Percentiles rank a stretch among this genome's conserved stretches.
phyloP scores from a whole-genome alignment of 2,113 vertebrate genomes.

The Actinemys pallida region DNA sequence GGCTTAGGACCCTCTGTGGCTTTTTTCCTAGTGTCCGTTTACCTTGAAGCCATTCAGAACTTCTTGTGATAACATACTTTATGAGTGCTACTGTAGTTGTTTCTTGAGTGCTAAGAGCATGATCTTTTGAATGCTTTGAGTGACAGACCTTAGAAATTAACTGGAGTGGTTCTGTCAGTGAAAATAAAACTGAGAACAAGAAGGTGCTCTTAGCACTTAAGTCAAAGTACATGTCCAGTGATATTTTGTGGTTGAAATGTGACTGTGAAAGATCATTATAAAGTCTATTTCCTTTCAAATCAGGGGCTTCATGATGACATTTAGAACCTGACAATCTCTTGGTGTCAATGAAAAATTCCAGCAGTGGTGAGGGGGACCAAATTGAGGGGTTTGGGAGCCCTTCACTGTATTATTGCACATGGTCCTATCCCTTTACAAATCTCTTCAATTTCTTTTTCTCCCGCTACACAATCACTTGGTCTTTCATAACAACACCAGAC shows the following conservation, averaged over 20 bases:
- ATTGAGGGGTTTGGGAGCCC: not conserved
- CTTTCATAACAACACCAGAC: not conserved
- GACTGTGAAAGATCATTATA: constrained; percentile 16
- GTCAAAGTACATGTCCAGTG: constrained; percentile 7
- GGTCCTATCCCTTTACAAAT: not conserved
- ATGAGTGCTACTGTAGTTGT: constrained; percentile 1
- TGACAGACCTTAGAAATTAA: constrained; percentile 40
- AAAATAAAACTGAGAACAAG: constrained; percentile 46
- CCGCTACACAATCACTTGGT: not conserved
- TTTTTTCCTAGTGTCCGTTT: not conserved
- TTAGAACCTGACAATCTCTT: not conserved
- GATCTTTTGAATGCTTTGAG: constrained; percentile 24
- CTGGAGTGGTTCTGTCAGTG: not conserved
- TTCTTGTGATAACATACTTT: not conserved
- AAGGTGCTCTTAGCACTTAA: constrained; percentile 19
- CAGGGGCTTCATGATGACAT: not conserved
- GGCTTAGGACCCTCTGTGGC: rapidly evolving
- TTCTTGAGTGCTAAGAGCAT: not conserved
- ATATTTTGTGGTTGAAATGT: constrained; percentile 38
- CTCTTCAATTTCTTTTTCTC: not conserved
- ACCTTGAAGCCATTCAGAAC: not conserved
- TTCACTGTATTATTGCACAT: not conserved
- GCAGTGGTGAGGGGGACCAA: not conserved
- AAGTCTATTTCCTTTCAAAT: not conserved
- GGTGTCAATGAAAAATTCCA: not conserved